Conservation (phyloP, 2,113 vertebrate species). For the Ramphastos sulfuratus region DNA sequence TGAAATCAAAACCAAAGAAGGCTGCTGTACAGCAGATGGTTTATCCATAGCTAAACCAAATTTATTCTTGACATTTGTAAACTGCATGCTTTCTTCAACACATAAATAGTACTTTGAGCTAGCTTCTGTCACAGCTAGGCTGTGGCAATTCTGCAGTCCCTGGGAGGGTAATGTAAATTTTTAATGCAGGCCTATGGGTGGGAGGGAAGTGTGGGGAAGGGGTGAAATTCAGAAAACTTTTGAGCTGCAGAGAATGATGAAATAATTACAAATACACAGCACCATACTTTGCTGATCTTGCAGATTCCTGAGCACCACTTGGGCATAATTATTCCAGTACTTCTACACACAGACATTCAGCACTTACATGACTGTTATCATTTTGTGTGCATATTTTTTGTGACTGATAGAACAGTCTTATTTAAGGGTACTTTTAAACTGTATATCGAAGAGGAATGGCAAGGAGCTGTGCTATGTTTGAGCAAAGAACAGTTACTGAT, state of each 20-base stretch:
- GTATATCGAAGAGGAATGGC: not conserved
- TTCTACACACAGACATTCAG: not conserved
- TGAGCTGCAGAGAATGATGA: not conserved
- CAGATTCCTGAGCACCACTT: not conserved
- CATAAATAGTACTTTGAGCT: not conserved
- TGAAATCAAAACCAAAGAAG: conserved; percentile 8
- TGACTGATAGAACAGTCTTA: not conserved
- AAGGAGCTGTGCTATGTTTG: not conserved
- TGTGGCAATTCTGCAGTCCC: not conserved
- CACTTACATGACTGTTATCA: not conserved
- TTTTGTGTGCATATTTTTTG: not conserved
- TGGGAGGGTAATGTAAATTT: not conserved
- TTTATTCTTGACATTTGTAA: not conserved
- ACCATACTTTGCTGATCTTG: not conserved
- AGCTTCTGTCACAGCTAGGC: not conserved
- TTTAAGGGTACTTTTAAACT: not conserved
- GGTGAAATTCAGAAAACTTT: not conserved
- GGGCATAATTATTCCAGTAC: not conserved
- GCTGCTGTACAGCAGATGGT: not conserved
- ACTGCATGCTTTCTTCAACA: not conserved
- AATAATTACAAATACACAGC: not conserved
- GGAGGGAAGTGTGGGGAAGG: not conserved
- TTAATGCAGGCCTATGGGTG: not conserved
- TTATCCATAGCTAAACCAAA: not conserved
- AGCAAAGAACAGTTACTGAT: not conserved